phyloP scores from a whole-genome alignment of 2,797 vertebrate genomes.

The Coranthus polyacanthus region DNA sequence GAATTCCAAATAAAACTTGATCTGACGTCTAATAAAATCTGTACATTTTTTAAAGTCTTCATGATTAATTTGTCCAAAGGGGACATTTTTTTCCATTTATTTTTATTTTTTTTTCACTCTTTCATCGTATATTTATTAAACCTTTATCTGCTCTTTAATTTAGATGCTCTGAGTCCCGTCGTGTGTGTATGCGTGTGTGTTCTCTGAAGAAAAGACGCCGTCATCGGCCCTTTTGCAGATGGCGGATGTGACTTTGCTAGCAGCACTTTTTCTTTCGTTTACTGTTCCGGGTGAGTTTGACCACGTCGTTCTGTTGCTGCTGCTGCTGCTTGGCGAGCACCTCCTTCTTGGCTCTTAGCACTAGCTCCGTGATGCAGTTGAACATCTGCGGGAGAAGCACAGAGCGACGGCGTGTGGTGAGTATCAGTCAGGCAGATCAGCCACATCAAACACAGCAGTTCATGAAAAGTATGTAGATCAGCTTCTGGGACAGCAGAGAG shows the following conservation, averaged over 20 bases:
- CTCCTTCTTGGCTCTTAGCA: constrained; percentile 98
- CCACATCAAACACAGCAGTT: constrained; percentile 12
- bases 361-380: constrained; percentile 99
- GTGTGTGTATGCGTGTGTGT: constrained; percentile 52
- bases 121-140: constrained; percentile 80
- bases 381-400: constrained; percentile 90
- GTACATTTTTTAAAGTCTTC: constrained; percentile 85
- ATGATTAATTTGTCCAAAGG: constrained; percentile 85
- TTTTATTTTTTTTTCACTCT: constrained; percentile 59
- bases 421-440: not conserved
- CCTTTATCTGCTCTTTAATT: constrained; percentile 83
- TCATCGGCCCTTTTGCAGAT: constrained; percentile 43
- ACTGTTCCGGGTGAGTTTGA: constrained; percentile 98
- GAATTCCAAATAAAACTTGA: constrained; percentile 88
- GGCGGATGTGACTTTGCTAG: constrained; percentile 84
- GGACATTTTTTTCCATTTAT: constrained; percentile 69
- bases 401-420: not conserved
- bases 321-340: constrained; percentile 97
- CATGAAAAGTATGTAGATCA: not conserved
- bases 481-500: too few species aligned
- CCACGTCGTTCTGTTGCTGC: constrained; percentile 98
- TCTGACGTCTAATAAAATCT: constrained; percentile 85
- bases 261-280: constrained; percentile 99
- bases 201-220: constrained; percentile 40
- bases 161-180: constrained; percentile 81